phyloP scores from a whole-genome alignment of 2,888 invertebrate species.

The Barypeithes pellucidus region DNA sequence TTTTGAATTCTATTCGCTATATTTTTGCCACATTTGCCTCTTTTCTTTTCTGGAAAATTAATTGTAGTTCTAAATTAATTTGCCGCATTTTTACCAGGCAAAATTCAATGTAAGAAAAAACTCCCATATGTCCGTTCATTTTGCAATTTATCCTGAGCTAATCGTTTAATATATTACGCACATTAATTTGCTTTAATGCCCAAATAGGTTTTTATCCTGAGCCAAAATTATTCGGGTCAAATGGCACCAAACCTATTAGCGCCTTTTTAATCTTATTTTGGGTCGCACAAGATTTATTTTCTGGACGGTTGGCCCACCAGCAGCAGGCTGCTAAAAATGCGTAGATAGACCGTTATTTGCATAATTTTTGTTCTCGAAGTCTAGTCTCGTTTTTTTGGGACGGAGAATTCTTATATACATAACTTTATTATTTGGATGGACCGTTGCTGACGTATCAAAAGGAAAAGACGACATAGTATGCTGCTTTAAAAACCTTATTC shows the following conservation, averaged over 20 bases:
- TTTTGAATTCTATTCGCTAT: not conserved
- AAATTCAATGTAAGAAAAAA: not conserved
- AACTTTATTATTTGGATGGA: constrained; percentile 3
- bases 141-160: not conserved
- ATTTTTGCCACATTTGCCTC: not conserved
- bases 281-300: constrained; percentile 6
- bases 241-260: constrained; percentile 18
- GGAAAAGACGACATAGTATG: not conserved
- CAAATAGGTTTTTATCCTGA: constrained; percentile 8
- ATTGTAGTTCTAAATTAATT: not conserved
- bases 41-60: not conserved
- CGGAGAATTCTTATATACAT: constrained; percentile 5
- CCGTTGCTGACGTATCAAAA: not conserved
- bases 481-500: too few species aligned
- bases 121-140: not conserved
- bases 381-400: constrained; percentile 9
- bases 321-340: constrained; percentile 4
- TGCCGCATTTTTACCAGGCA: not conserved
- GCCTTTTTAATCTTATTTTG: constrained; percentile 19
- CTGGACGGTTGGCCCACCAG: constrained; percentile 5
- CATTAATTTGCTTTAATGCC: constrained; percentile 13
- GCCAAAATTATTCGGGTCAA: constrained; percentile 16
- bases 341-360: constrained; percentile 9
- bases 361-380: constrained; percentile 5
- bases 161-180: constrained; percentile 2